Percentiles rank a stretch among this genome's conserved stretches.
Conservation (phyloP, 2,888 invertebrate genomes). For the Tromatobia lineatoria region DNA sequence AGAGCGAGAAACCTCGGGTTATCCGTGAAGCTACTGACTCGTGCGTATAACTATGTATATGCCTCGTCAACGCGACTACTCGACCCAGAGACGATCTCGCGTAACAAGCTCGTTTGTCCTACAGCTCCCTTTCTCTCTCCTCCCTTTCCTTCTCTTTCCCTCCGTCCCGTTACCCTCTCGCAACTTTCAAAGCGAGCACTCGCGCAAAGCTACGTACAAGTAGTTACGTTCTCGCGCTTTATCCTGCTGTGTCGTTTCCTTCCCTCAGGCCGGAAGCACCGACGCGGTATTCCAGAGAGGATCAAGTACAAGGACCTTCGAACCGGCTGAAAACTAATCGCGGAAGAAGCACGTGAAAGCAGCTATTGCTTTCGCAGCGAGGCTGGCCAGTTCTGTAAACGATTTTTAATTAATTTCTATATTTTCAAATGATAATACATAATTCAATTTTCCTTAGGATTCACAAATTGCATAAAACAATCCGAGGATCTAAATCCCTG, state of each 20-base stretch:
- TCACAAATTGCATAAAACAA: not conserved
- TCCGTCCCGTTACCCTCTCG: not conserved
- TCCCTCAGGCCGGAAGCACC: conserved; percentile 19
- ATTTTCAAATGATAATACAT: not conserved
- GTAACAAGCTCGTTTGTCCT: conserved; percentile 61
- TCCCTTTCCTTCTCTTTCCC: not conserved
- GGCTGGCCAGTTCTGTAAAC: not conserved
- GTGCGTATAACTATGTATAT: conserved; percentile 1
- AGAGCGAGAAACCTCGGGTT: conserved; percentile 29
- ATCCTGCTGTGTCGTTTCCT: not conserved
- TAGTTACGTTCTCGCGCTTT: conserved; percentile 24
- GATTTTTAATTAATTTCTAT: not conserved
- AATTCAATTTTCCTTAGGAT: not conserved
- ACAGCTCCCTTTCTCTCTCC: not conserved
- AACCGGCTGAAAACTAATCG: conserved; percentile 17
- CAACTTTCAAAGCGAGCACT: conserved; percentile 58
- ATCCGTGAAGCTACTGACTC: conserved; percentile 5
- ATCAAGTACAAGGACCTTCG: conserved; percentile 23
- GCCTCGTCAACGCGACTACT: conserved; percentile 43
- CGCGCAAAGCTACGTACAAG: conserved; percentile 36
- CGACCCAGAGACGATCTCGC: conserved; percentile 56
- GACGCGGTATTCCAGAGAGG: conserved; percentile 10
- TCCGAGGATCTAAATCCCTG: not conserved
- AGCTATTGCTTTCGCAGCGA: conserved; percentile 1
- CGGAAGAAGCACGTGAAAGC: not conserved